Evolutionary conservation across 2,797 vertebrate species (phyloP).

Genomic region (Argyrosomus regius): DNA sequence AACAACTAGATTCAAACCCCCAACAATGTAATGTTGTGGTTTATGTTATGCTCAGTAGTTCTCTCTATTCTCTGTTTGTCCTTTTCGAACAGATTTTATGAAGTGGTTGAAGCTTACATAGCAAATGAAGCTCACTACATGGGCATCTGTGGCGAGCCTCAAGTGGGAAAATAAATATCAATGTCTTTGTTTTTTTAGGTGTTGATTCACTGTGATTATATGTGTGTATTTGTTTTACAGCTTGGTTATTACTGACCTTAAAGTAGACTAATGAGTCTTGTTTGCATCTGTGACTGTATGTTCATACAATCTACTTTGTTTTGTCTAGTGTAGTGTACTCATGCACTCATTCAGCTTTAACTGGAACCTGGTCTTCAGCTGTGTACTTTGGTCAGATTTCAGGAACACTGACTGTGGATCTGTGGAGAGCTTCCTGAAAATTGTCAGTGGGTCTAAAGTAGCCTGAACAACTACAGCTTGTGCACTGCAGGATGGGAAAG

Average conservation of each 20-base stretch:
- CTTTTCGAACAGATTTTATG: constrained; percentile 91
- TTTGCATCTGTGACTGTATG: not conserved
- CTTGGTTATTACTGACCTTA: not conserved
- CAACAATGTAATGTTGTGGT: not conserved
- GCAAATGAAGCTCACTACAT: constrained; percentile 93
- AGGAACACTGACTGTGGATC: constrained; percentile 90
- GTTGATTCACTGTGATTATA: not conserved
- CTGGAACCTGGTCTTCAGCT: not conserved
- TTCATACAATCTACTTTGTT: not conserved
- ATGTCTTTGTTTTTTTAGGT: not conserved
- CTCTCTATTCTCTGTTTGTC: constrained; percentile 4
- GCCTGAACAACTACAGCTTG: not conserved
- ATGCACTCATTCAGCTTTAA: not conserved
- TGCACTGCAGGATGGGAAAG: constrained; percentile 28
- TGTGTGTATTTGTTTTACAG: not conserved
- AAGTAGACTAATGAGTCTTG: not conserved
- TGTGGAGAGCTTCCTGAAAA: constrained; percentile 89
- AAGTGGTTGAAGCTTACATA: constrained; percentile 93
- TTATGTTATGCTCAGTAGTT: not conserved
- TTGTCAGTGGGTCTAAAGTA: constrained; percentile 89
- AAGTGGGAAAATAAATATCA: constrained; percentile 80
- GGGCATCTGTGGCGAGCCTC: constrained; percentile 94
- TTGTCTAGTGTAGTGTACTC: not conserved
- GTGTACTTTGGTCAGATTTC: constrained; percentile 43
- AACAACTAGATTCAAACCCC: not conserved